Base-by-base conservation (phyloP, 2,888 invertebrate genomes). In the Helobdella robusta region DNA sequence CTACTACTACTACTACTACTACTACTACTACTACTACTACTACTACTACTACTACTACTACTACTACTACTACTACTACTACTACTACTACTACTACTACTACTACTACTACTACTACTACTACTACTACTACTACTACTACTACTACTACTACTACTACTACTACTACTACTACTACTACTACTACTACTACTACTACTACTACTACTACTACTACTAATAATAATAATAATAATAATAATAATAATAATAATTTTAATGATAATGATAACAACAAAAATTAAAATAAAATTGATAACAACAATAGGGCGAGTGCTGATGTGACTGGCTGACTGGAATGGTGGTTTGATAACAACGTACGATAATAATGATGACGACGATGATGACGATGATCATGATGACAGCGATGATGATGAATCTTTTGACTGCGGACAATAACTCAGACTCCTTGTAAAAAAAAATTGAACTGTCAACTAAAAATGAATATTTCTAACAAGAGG, bases 1-100 rank as follows among this genome's bases (percentile, higher is more conserved):
- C 30, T 59, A 59, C 59, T 5, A 59, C 59, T 32, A 30, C 59
- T 59, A 59, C 32, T 59, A 32, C 32, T 5, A 59, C 32, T 59
- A 32, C 32, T 59, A 32, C 32, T 59, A 32, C 28, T 59, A 32
- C 18, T 59, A 32, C 32, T 2, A 28, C 40, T 8, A 59, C 40
- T 59, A 59, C 59, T 59, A 3, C 35, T 59, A 59, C 59, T 59
- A 59, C 59, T 40, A 61, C 44, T 61, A 48, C 44, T 61, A 61
- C 44, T 61, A 48, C 44, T 48, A 61, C 44, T 61, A 61, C 44
- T 61, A 61, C 5, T 61, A 61, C 44, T 61, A 61, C 44, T 48
- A 61, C 44, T 61, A 61, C 44, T 61, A 61, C 44, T 61, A 61
- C 44, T 48, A 61, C 44, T 48, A 48, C 44, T 61, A 48, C 44